Conservation (phyloP, 1,140 invertebrate genomes). For the Drosophila bocqueti region DNA sequence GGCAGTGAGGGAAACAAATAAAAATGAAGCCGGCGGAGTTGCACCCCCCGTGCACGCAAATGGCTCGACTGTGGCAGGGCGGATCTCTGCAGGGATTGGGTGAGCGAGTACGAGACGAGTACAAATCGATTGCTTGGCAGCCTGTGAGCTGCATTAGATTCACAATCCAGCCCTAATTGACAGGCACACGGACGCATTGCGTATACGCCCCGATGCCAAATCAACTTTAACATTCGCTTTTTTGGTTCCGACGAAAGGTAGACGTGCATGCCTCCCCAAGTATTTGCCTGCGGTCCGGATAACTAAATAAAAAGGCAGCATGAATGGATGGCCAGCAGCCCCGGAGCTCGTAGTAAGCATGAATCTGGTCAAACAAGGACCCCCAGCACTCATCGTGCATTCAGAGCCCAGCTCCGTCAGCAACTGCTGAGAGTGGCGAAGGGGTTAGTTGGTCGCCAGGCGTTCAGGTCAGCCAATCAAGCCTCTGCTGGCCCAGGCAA, state of each 20-base stretch:
- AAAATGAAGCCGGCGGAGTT: slow-evolving; percentile 12
- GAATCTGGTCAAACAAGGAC: slow-evolving; percentile 64
- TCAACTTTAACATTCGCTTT: slow-evolving; percentile 17
- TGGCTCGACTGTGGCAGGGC: slow-evolving; percentile 16
- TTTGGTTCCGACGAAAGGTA: slow-evolving; percentile 4
- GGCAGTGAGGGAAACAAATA: slow-evolving; percentile 19
- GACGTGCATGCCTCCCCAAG: background rate
- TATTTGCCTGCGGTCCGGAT: slow-evolving; percentile 47
- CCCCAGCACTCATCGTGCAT: slow-evolving; percentile 33
- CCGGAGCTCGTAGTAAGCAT: slow-evolving; percentile 38
- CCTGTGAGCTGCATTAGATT: slow-evolving; percentile 30
- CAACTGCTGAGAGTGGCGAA: slow-evolving; percentile 29
- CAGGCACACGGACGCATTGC: slow-evolving; percentile 47
- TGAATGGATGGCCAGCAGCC: slow-evolving; percentile 33
- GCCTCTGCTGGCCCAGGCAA: slow-evolving; percentile 56
- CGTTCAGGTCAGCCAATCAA: slow-evolving; percentile 70
- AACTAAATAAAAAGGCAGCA: slow-evolving; percentile 65
- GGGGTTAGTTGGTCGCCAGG: slow-evolving; percentile 7
- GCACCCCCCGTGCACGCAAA: slow-evolving; percentile 35
- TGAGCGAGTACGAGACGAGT: slow-evolving; percentile 9
- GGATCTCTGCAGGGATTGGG: slow-evolving; percentile 21
- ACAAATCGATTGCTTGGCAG: slow-evolving; percentile 51
- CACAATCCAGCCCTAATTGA: slow-evolving; percentile 59
- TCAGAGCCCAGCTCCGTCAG: slow-evolving; percentile 49
- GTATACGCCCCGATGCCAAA: slow-evolving; percentile 39